phyloP scores from a whole-genome alignment of 2,797 vertebrate genomes.

The Halcyon chelicuti region DNA sequence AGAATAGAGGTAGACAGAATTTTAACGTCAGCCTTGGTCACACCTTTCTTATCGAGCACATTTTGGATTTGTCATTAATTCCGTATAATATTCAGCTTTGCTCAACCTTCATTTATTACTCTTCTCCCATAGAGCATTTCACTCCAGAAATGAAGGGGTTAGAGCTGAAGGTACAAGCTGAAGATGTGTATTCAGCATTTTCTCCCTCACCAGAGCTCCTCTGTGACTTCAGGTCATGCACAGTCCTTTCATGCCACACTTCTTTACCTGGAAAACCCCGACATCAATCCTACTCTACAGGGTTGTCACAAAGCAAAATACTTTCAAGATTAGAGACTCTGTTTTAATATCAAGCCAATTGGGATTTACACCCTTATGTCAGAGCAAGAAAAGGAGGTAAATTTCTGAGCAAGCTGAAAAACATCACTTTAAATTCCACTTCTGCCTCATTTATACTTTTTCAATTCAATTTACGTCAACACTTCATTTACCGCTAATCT shows the following conservation, averaged over 20 bases:
- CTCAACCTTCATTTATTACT: neutral
- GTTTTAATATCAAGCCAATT: neutral
- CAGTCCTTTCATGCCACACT: neutral
- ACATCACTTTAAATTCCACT: neutral
- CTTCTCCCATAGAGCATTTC: neutral
- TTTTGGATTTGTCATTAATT: neutral
- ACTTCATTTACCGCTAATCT: neutral
- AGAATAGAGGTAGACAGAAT: neutral
- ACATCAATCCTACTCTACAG: neutral
- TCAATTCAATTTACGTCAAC: neutral
- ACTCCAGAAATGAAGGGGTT: neutral
- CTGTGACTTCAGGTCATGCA: neutral
- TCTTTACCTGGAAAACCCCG: neutral
- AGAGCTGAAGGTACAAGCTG: neutral
- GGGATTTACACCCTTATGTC: neutral
- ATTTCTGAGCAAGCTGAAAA: neutral
- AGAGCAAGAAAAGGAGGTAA: neutral
- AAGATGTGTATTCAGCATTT: neutral
- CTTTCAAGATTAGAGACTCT: neutral
- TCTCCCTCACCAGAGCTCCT: neutral
- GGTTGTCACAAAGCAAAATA: neutral
- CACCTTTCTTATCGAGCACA: rapidly evolving
- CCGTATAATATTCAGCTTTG: neutral
- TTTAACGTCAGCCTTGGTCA: neutral
- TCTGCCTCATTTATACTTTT: neutral